Percentiles rank a stretch among this genome's conserved stretches.
Evolutionary conservation across 2,113 vertebrate genomes (phyloP).

Genomic region (Budorcas taxicolor): DNA sequence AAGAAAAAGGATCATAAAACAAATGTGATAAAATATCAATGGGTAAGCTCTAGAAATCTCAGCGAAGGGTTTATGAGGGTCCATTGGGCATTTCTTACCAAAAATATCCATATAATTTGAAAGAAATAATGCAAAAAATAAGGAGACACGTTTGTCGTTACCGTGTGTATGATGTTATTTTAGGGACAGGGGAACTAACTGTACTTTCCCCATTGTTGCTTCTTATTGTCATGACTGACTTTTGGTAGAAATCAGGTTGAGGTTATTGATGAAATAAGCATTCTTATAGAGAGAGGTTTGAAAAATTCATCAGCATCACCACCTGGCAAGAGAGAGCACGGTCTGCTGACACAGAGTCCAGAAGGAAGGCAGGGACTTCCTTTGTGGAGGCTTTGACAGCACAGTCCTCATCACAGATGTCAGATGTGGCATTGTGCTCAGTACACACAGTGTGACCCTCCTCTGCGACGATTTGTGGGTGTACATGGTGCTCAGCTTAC

Average conservation of each 20-base stretch:
- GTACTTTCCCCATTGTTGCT: accelerated
- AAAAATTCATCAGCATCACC: background rate
- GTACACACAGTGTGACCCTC: accelerated
- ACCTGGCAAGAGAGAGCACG: accelerated
- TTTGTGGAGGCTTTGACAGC: background rate
- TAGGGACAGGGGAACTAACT: background rate
- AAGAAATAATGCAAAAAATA: background rate
- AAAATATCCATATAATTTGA: background rate
- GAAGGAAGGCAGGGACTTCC: background rate
- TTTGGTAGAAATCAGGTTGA: background rate
- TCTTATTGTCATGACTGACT: background rate
- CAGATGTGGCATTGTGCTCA: accelerated
- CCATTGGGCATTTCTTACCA: background rate
- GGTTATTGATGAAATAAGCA: background rate
- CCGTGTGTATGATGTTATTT: accelerated
- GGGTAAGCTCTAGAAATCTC: background rate
- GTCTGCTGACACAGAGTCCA: no score
- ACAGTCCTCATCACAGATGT: background rate
- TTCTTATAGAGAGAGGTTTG: background rate
- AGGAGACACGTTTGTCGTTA: accelerated
- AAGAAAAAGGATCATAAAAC: background rate
- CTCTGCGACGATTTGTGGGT: accelerated
- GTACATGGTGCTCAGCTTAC: background rate
- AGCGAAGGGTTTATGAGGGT: background rate
- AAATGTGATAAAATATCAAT: background rate